phyloP scores from a whole-genome alignment of 2,797 vertebrate genomes.

The Podarcis siculus region DNA sequence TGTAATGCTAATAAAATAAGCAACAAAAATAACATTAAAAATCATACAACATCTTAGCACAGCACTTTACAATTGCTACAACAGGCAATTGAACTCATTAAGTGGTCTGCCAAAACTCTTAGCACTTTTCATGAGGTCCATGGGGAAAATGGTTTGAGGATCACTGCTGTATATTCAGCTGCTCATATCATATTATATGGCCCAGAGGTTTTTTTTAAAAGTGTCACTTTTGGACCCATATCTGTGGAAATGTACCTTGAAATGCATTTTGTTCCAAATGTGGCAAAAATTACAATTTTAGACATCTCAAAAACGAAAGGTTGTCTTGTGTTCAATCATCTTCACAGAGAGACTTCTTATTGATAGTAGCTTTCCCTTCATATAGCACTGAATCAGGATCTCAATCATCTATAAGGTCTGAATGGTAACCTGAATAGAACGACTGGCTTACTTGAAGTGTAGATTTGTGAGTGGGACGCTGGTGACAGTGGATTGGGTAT shows the following conservation, averaged over 20 bases:
- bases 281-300: neutral
- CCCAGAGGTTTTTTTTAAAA: neutral
- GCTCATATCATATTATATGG: neutral
- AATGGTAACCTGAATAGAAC: neutral
- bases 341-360: neutral
- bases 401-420: neutral
- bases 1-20: too few species aligned
- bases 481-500: too few species aligned
- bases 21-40: too few species aligned
- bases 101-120: too few species aligned
- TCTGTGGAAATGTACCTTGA: neutral
- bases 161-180: neutral
- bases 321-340: neutral
- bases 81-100: too few species aligned
- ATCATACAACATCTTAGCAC: too few species aligned
- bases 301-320: neutral
- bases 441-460: too few species aligned
- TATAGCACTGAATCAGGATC: neutral
- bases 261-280: neutral
- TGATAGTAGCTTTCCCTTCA: neutral
- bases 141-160: too few species aligned
- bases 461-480: too few species aligned
- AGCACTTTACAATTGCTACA: too few species aligned
- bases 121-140: too few species aligned
- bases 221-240: neutral